Conservation (phyloP, 2,797 vertebrate species). For the Rhinoraja longicauda region DNA sequence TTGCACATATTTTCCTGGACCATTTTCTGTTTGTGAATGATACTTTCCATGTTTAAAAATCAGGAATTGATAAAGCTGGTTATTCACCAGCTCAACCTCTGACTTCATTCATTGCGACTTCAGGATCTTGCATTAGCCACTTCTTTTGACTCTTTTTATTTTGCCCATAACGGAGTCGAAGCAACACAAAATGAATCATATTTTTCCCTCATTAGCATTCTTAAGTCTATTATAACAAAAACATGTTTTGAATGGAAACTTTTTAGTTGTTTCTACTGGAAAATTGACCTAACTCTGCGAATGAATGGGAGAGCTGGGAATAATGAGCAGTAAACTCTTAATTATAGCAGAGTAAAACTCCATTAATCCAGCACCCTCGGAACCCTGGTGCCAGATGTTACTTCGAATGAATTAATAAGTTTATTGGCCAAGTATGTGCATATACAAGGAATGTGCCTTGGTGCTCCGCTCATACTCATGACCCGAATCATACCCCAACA, state of each 20-base stretch:
- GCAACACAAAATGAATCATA: neutral
- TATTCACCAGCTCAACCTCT: neutral
- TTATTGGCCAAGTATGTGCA: too few relatives aligned
- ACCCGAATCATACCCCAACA: too few relatives aligned
- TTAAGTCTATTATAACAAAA: neutral
- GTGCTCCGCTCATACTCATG: too few relatives aligned
- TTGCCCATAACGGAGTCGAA: neutral
- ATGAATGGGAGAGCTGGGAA: neutral
- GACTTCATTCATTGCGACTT: neutral
- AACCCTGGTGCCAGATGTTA: too few relatives aligned
- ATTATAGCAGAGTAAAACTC: too few relatives aligned
- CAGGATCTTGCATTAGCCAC: neutral
- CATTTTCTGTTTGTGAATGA: neutral
- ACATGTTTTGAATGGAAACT: neutral
- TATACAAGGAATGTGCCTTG: too few relatives aligned
- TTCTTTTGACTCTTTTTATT: neutral
- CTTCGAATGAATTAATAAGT: too few relatives aligned
- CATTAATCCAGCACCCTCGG: too few relatives aligned
- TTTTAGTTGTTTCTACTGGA: neutral
- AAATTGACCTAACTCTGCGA: neutral
- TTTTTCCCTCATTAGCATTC: neutral
- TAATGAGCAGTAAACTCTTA: neutral
- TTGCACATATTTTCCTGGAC: neutral
- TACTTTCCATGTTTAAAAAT: conserved; percentile 11
- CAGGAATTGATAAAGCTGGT: neutral